A percentile compares a stretch with the other conserved stretches of the same genome.
phyloP scores from a whole-genome alignment of 2,113 vertebrate species.

The Camelus dromedarius region DNA sequence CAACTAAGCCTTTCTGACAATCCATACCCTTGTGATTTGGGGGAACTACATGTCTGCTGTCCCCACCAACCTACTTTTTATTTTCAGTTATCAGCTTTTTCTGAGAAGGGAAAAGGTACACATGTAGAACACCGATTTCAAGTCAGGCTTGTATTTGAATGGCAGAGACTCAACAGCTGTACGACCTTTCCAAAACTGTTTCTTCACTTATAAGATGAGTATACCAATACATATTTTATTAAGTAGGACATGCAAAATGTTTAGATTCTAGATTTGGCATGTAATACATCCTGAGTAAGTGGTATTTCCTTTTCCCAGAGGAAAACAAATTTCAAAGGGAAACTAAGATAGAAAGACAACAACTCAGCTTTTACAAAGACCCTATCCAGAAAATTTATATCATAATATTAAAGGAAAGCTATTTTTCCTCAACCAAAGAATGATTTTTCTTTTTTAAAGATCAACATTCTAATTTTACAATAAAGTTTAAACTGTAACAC shows the following conservation, averaged over 20 bases:
- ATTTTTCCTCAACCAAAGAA: not conserved
- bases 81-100: constrained; percentile 26
- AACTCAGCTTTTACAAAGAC: not conserved
- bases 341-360: not conserved
- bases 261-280: not conserved
- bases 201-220: constrained; percentile 16
- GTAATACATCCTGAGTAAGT: not conserved
- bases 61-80: not conserved
- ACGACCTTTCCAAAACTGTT: not conserved
- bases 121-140: not conserved
- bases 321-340: constrained; percentile 43
- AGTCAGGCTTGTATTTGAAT: not conserved
- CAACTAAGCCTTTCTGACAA: constrained; percentile 2
- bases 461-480: not conserved
- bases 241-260: not conserved
- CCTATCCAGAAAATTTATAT: not conserved
- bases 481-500: constrained; percentile 19
- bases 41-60: not conserved
- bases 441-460: constrained; percentile 6
- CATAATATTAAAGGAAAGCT: not conserved
- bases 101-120: not conserved
- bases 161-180: not conserved
- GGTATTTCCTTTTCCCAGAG: not conserved
- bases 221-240: not conserved
- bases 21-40: not conserved